Evolutionary conservation across 2,113 vertebrate species (phyloP), one percentile per base, ranked within the genome.

Genomic region (Litocranius walleri): DNA sequence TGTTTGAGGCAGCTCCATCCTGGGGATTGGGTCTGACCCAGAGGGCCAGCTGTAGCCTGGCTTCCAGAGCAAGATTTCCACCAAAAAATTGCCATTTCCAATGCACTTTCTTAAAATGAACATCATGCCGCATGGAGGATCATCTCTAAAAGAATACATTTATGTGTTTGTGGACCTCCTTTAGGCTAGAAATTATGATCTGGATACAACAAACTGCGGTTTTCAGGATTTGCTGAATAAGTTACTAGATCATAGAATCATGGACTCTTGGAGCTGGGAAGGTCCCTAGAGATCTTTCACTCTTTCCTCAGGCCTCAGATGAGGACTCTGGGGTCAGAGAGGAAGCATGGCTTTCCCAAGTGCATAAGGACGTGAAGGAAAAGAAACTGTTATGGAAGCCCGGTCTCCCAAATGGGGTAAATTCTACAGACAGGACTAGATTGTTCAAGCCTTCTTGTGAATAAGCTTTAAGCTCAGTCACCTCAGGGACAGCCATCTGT

Each of bases 171-270:
- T 61, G 57, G 50, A 33, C 19, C 56, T 96, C 40, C 40, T 6
- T 52, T 30, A 67, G 86, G 43, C 61, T 64, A 84, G 29, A 86
- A 71, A 45, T 61, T 54, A 50, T 71, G 61, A 71, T 8, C n/a
- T 33, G 40, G 83, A 71, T 27, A 48, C 36, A 84, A 59, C 25
- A 78, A 86, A 56, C 30, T 67, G n/a, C 0, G 11, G 25, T 59
- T 50, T 62, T 67, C 17, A 81, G 45, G 13, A 71, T 96, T 48
- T 97, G 33, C 50, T 91, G 19, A 74, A 48, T 43, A 54, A 85
- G 13, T 62, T 67, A n/a, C 14, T 29, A 81, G 71, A 71, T 83
- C 25, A 52, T 15, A n/a, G 74, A 33, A 43, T 50, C 36, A 8
- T n/a, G 21, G n/a, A 30, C 27, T 50, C 19, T 21, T 74, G 17